Evolutionary conservation across 2,888 invertebrate genomes (phyloP).

Genomic region (Calameuta filiformis): DNA sequence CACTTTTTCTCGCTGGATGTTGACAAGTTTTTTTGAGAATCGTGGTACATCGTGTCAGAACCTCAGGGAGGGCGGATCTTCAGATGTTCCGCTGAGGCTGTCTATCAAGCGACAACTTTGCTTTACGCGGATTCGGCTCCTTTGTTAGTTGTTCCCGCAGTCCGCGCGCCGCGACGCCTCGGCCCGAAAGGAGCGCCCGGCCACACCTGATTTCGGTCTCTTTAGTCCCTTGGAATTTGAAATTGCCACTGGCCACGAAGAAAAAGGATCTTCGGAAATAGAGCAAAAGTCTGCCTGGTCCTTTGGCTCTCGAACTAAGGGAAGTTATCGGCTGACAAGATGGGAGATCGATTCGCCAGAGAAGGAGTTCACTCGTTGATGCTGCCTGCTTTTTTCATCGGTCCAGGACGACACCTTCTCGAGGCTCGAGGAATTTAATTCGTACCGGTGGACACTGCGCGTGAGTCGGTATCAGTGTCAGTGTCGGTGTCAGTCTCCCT

Average conservation of each 20-base stretch:
- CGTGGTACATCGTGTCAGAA: slow-evolving; percentile 13
- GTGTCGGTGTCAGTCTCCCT: not conserved
- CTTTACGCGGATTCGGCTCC: slow-evolving; percentile 59
- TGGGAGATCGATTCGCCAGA: not conserved
- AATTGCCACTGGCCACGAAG: slow-evolving; percentile 25
- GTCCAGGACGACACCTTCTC: not conserved
- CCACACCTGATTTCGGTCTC: slow-evolving; percentile 46
- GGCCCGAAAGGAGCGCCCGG: slow-evolving; percentile 39
- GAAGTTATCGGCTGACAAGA: slow-evolving; percentile 6
- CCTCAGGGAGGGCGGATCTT: slow-evolving; percentile 26
- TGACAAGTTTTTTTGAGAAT: slow-evolving; percentile 44
- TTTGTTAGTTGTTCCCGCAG: slow-evolving; percentile 46
- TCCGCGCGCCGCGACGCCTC: slow-evolving; percentile 42
- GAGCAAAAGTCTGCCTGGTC: slow-evolving; percentile 1
- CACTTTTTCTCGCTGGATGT: slow-evolving; percentile 46
- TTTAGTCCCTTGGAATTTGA: slow-evolving; percentile 33
- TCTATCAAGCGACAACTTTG: slow-evolving; percentile 53
- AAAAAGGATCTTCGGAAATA: slow-evolving; percentile 16
- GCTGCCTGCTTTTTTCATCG: not conserved
- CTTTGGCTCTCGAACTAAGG: slow-evolving; percentile 5
- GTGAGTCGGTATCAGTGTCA: not conserved
- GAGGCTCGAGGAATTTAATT: slow-evolving; percentile 5
- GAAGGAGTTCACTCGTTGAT: not conserved
- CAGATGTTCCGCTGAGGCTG: slow-evolving; percentile 57
- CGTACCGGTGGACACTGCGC: not conserved